Base-by-base conservation (phyloP, 1,140 invertebrate species). In the Akabosia matsudoensis region DNA sequence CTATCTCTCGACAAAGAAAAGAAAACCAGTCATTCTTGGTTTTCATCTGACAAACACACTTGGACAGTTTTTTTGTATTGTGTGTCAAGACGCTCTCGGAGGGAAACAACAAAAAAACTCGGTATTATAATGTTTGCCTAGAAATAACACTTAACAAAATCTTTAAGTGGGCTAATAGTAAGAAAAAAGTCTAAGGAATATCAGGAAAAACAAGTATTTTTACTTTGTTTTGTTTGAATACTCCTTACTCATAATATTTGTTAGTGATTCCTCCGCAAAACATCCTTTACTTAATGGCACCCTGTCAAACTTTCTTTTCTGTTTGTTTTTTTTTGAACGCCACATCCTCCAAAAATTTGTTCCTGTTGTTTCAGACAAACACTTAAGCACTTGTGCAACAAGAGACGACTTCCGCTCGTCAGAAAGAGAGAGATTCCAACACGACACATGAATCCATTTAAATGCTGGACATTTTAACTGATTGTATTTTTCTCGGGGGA, bases 1-100 rank as follows among this genome's bases (percentile, higher is more conserved):
- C 78, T 75, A 67, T 30, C 34, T n/a, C n/a, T n/a, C n/a, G n/a
- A n/a, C n/a, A n/a, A n/a, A 24, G 18, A 70, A n/a, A 33, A 71
- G 73, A 16, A 74, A 61, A 74, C 31, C 51, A 64, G 34, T 33
- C 1, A 74, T 33, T 74, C 56, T 10, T 74, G 33, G 64, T 34
- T 67, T 74, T 52, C 33, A 45, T 31, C 34, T 45, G 24, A 71
- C 34, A 18, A 56, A 64, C 31, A 34, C 56, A 37, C 56, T 28
- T 52, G 24, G 33, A 31, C 56, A 37, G 33, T 45, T 30, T 75
- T 75, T 75, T 24, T 22, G 37, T 67, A 13, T 34, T 73, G 26
- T 24, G 52, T 45, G n/a, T n/a, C n/a, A n/a, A n/a, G n/a, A n/a
- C n/a, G n/a, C n/a, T n/a, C n/a, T n/a, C n/a, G n/a, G n/a, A n/a